Conservation (phyloP, 2,888 invertebrate genomes). For the Anoncus sp. region DNA sequence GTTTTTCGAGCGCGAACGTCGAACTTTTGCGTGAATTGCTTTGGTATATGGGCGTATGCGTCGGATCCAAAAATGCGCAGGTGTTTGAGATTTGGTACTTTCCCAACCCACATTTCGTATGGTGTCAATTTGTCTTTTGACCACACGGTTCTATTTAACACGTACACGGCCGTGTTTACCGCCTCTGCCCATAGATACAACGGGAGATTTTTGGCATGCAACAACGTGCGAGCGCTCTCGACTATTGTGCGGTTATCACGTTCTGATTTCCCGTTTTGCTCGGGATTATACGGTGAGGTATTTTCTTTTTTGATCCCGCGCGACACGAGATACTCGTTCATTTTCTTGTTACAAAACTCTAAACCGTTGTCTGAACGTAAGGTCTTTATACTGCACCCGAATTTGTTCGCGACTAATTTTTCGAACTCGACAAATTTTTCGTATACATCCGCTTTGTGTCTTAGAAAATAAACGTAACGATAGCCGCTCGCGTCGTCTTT, state of each 20-base stretch:
- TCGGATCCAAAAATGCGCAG: not conserved
- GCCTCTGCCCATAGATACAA: not conserved
- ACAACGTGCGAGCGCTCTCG: not conserved
- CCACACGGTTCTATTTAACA: not conserved
- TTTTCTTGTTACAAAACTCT: not conserved
- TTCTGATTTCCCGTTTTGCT: slow-evolving; percentile 3
- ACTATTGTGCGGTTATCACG: slow-evolving; percentile 1
- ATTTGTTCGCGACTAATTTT: no score
- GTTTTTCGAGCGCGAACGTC: not conserved
- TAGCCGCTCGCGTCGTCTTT: no score
- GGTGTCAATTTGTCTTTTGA: not conserved
- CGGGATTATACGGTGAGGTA: slow-evolving; percentile 1
- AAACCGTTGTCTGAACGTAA: no score
- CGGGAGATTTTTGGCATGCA: not conserved
- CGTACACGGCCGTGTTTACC: not conserved
- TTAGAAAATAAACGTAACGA: no score
- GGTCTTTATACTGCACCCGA: no score
- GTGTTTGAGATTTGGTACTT: not conserved
- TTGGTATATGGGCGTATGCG: not conserved
- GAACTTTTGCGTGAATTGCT: not conserved
- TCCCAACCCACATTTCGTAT: not conserved
- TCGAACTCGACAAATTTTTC: no score
- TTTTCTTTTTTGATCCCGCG: not conserved
- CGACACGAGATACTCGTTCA: not conserved
- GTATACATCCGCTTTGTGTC: no score